Base-by-base conservation (phyloP, 2,797 vertebrate species). In the Bovichtus variegatus region DNA sequence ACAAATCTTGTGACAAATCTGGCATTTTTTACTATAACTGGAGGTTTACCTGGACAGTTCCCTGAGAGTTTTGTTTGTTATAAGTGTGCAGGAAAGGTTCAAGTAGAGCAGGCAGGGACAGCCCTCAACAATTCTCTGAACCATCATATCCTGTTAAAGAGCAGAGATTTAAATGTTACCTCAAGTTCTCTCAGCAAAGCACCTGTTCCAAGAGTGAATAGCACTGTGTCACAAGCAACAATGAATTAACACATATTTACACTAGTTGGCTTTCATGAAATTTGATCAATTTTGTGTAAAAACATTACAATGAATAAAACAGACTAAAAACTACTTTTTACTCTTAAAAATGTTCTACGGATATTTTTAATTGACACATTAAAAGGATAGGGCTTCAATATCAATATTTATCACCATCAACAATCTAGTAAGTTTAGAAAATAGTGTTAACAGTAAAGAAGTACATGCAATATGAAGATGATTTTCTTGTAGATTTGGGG, bases 51-150 rank as follows among this genome's bases (percentile, higher is more conserved):
- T 96, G 64, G 94, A 93, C 51, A 97, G 86, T n/a, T 94, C 87
- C 77, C 69, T 46, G 29, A 96, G 79, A 0, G 94, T 93, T 68
- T 82, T 85, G 53, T 97, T 95, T 76, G 94, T 95, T 83, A 96
- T 87, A 23, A 60, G 36, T 19, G 96, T 97, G 76, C 88, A 92
- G 1, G 95, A 96, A 19, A 98, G 80, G 85, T 97, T 97, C 71
- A 96, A 91, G 91, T 92, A 94, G 25, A 97, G 92, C 68, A 97
- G 87, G 43, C 91, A 93, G 25, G 89, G 91, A 68, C 96, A 97
- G 50, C 93, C 88, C 75, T 95, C 95, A 2, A 95, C 90, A 72
- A 96, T 93, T 58, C 84, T 82, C 81, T 89, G 93, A 82, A 97
- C 90, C 21, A 89, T 92, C 76, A 94, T 86, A 83, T 97, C 96